A percentile compares a stretch with the other conserved stretches of the same genome.
phyloP scores from a whole-genome alignment of 2,797 vertebrate species.

The Sebastolobus alascanus region DNA sequence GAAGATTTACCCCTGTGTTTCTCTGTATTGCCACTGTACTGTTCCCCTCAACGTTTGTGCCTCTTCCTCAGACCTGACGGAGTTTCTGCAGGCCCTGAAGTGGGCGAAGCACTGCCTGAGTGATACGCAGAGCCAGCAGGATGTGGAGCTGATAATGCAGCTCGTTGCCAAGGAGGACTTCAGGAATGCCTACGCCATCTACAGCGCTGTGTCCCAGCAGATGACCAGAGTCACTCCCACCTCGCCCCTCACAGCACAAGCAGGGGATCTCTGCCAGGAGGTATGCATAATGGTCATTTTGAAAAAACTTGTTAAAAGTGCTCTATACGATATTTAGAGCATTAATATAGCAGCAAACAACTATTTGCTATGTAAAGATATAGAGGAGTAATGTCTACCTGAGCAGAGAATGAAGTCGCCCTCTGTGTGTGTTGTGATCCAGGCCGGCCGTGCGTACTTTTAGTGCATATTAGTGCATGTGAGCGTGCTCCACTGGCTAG shows the following conservation, averaged over 20 bases:
- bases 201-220: constrained; percentile 90
- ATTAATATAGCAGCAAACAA: no score
- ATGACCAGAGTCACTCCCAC: constrained; percentile 90
- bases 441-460: no score
- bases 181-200: constrained; percentile 92
- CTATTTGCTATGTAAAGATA: no score
- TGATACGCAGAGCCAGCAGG: constrained; percentile 95
- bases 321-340: no score
- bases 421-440: no score
- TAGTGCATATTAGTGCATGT: no score
- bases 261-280: constrained; percentile 92
- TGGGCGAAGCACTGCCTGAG: constrained; percentile 88
- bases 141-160: constrained; percentile 90
- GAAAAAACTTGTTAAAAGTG: not conserved
- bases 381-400: no score
- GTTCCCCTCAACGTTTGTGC: constrained; percentile 26
- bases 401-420: no score
- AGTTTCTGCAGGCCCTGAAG: constrained; percentile 90
- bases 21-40: not conserved
- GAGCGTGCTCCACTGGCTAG: no score
- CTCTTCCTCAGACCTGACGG: constrained; percentile 89
- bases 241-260: constrained; percentile 90
- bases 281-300: constrained; percentile 72
- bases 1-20: not conserved
- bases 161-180: constrained; percentile 92